phyloP scores from a whole-genome alignment of 1,140 invertebrate genomes.

The Coelopa frigida region DNA sequence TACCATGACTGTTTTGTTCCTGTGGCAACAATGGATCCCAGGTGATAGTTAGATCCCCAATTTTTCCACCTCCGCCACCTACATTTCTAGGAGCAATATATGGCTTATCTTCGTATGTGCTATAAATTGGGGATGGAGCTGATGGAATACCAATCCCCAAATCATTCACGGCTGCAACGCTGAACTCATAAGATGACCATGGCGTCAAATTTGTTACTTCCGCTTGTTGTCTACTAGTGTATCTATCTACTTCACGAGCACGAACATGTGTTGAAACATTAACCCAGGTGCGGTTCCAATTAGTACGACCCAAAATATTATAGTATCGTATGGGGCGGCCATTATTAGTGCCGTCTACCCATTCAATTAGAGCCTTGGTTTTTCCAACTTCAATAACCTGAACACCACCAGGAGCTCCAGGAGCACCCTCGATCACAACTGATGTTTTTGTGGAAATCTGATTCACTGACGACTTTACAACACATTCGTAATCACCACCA shows the following conservation, averaged over 20 bases:
- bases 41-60: constrained; percentile 85
- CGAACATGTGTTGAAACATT: constrained; percentile 57
- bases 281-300: constrained; percentile 78
- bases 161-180: constrained; percentile 76
- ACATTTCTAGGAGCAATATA: constrained; percentile 70
- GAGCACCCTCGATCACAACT: constrained; percentile 74
- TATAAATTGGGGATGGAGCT: constrained; percentile 70
- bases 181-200: constrained; percentile 85
- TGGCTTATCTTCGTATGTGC: constrained; percentile 73
- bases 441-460: constrained; percentile 62
- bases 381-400: constrained; percentile 67
- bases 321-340: constrained; percentile 70
- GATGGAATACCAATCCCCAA: constrained; percentile 71
- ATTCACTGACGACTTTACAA: constrained; percentile 80
- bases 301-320: constrained; percentile 72
- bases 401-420: constrained; percentile 73
- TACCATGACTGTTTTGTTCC: constrained; percentile 80
- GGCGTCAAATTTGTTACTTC: constrained; percentile 68
- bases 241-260: constrained; percentile 59
- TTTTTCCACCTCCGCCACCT: constrained; percentile 91
- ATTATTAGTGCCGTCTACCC: constrained; percentile 84
- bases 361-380: constrained; percentile 69
- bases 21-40: constrained; percentile 73
- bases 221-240: constrained; percentile 66
- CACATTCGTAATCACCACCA: constrained; percentile 81